phyloP scores from a whole-genome alignment of 2,797 vertebrate genomes.

The Karalla daura region DNA sequence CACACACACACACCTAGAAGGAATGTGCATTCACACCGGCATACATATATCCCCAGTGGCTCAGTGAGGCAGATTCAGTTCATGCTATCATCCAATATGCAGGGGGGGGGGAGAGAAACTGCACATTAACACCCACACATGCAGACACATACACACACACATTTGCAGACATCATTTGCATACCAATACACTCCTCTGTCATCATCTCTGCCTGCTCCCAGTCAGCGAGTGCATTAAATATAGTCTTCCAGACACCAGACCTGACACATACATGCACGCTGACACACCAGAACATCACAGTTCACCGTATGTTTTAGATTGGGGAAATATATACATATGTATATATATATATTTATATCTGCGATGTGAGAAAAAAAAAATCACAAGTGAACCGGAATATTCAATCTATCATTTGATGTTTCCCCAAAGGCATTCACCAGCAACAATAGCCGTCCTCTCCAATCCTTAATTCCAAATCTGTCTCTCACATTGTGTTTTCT shows the following conservation, averaged over 20 bases:
- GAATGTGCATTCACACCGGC: conserved; percentile 27
- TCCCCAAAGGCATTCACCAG: conserved; percentile 32
- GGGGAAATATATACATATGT: conserved; percentile 46
- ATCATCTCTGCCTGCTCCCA: conserved; percentile 31
- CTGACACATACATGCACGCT: conserved; percentile 15
- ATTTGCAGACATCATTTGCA: conserved; percentile 54
- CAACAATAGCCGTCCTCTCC: conserved; percentile 16
- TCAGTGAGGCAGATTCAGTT: conserved; percentile 21
- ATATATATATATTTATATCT: conserved; percentile 23
- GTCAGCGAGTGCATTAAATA: neutral
- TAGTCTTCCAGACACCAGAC: conserved; percentile 2
- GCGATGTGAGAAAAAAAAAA: conserved; percentile 25
- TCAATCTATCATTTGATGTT: conserved; percentile 53
- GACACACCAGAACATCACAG: conserved; percentile 6
- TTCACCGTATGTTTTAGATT: conserved; percentile 41
- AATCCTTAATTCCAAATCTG: conserved; percentile 45
- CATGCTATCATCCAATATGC: conserved; percentile 1
- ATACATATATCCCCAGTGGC: conserved; percentile 14
- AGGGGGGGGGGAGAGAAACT: too few relatives aligned
- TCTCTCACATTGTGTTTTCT: conserved; percentile 56
- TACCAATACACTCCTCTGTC: conserved; percentile 37
- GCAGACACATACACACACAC: conserved; percentile 28
- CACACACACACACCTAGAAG: conserved; percentile 3
- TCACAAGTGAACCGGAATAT: conserved; percentile 40
- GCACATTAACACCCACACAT: conserved; percentile 29